These are phyloP conservation scores for Macroglossus sobrinus DNA, from an alignment of 2,113 vertebrate species.

Conservation along the genomic window DNA sequence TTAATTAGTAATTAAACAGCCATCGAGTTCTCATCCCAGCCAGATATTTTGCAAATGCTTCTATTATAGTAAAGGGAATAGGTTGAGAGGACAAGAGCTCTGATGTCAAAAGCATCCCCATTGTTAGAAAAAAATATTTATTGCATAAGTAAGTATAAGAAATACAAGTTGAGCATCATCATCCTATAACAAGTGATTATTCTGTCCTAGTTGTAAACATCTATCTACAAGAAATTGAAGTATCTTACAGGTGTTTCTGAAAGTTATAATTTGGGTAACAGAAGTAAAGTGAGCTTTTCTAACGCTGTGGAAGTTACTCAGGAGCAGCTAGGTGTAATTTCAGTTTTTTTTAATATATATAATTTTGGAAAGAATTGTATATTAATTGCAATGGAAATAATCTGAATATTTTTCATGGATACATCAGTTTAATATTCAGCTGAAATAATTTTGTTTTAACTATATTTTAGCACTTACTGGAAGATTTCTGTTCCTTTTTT, in stretches of 20 bases:
- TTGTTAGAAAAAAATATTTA: not conserved
- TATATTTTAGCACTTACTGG: not conserved
- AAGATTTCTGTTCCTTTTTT: not conserved
- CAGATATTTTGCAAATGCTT: not conserved
- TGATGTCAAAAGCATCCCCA: not conserved
- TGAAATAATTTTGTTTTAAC: conserved; percentile 8
- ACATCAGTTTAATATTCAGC: not conserved
- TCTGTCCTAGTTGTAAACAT: not conserved
- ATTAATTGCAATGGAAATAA: not conserved
- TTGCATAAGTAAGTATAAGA: not conserved
- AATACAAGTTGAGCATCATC: not conserved
- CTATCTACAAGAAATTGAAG: not conserved
- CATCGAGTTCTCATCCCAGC: not conserved
- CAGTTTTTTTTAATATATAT: not conserved
- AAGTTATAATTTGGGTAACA: not conserved
- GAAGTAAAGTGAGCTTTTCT: not conserved
- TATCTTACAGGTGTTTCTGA: not conserved
- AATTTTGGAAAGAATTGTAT: not conserved
- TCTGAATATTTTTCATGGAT: not conserved
- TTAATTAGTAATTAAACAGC: not conserved
- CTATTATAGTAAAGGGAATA: not conserved
- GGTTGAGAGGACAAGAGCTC: not conserved
- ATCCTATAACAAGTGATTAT: not conserved
- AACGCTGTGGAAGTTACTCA: not conserved
- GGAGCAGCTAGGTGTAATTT: not conserved